Percentiles rank a stretch among this genome's conserved stretches.
These are phyloP conservation scores for Dicrurus megarhynchus DNA, from an alignment of 2,113 vertebrate species.

Conservation along the genomic window DNA sequence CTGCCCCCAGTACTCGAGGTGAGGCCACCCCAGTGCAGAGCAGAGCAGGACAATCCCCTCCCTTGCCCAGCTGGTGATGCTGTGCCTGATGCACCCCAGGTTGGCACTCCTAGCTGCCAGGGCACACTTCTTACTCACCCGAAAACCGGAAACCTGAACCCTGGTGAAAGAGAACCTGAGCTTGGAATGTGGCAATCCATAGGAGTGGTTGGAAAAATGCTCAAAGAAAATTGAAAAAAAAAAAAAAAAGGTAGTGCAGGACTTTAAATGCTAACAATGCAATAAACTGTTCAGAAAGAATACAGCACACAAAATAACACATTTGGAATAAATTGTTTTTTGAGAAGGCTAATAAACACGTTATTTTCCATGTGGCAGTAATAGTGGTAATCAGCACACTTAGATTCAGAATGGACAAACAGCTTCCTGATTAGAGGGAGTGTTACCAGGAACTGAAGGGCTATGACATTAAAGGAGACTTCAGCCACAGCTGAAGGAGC, in stretches of 20 bases:
- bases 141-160: background rate
- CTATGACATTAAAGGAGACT: background rate
- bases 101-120: background rate
- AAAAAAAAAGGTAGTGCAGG: background rate
- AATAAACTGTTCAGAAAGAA: background rate
- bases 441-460: background rate
- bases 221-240: background rate
- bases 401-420: background rate
- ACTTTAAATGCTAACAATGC: background rate
- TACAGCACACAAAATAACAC: background rate
- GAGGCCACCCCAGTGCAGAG: background rate
- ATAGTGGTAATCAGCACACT: background rate
- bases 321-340: background rate
- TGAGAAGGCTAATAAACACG: background rate
- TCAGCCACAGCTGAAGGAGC: background rate
- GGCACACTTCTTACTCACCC: background rate
- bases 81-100: background rate
- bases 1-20: rapidly evolving
- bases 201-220: background rate
- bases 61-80: rapidly evolving
- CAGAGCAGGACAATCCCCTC: background rate
- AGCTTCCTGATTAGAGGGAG: background rate
- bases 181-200: background rate
- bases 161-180: background rate
- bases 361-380: background rate